Base-by-base conservation (phyloP, 2,888 invertebrate species). In the Cephus spinipes region DNA sequence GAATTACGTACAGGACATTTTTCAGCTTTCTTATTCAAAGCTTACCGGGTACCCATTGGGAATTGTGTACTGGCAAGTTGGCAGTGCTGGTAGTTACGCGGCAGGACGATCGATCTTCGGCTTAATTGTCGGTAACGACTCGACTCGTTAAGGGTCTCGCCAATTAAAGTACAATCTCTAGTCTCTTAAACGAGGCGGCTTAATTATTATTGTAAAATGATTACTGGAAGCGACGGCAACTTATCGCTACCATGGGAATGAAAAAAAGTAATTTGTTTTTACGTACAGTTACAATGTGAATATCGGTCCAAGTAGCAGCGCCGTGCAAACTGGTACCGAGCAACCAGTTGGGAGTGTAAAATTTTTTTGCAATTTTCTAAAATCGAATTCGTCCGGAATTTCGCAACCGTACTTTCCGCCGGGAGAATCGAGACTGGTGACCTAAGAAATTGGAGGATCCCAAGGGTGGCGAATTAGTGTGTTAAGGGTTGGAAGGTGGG, bases 41-140 rank as follows among this genome's bases (percentile, higher is more conserved):
- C 55, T 40, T 23, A 55, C 55, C 15, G 55, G 55, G 15, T 40
- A 55, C 23, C 23, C 33, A 71, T 71, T 12, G 4, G 31, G 71
- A 71, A 71, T 71, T 71, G 32, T 30, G 31, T 71, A 71, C 23
- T 23, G 55, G 23, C 23, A 55, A 23, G 55, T 15, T 55, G 55
- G 55, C 23, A 9, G 55, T 23, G 6, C 71, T 33, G 71, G 12
- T 71, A 71, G 31, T 31, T 33, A 9, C 71, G 31, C 71, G 32
- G 23, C 71, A 32, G 75, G 12, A 12, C 75, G 75, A 68, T 75
- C 75, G 75, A 75, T 75, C 75, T 40, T 75, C 36, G 31, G 71
- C 71, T 75, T 75, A 35, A 75, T 75, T 40, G 75, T 75, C 68
- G 75, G 75, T 75, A 75, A 75, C 75, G 75, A 75, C 75, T 68